Base-by-base conservation (phyloP, 1,140 invertebrate species). In the Heliothis virescens region DNA sequence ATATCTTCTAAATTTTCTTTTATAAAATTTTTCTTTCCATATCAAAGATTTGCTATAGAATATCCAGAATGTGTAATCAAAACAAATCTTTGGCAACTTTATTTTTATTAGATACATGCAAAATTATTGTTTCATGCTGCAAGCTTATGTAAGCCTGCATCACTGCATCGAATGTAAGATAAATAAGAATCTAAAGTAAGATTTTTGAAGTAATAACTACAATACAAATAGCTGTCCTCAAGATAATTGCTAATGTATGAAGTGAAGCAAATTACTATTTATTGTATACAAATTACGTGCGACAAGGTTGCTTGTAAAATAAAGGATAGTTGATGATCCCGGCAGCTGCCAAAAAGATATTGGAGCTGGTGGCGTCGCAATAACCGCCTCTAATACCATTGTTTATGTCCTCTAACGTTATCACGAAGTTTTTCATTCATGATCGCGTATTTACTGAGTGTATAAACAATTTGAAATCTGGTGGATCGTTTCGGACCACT, bases 391-490 rank as follows among this genome's bases (percentile, higher is more conserved):
- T 75, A 26, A 12, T 34, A 18, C 74, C 59, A 65, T 75, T 75
- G 74, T 63, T 76, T 52, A 63, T 65, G 2, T 41, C 21, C 10
- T 41, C 21, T 29, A 12, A 29, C 29, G 29, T 72, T 72, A 72
- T 72, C 47, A 63, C 34, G 63, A 50, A 59, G 41, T 84, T 81
- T 84, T 75, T 83, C 85, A 86, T 86, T 86, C 80, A 86, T 84
- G 67, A 77, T 77, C 16, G 16, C 16, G 60, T 73, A 83, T 82
- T 84, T 85, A 80, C 79, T 83, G 77, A 71, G 75, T 80, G 82
- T 81, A 83, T 59, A 52, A 16, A 34, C 71, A 83, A 79, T 83
- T 83, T 85, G 82, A 83, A 83, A 82, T 82, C 2, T 29, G 52
- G 59, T 82, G 63, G 48, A 71, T 53, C 26, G 57, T 53, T 75